Percentiles rank a stretch among this genome's conserved stretches.
Conservation (phyloP, 1,140 invertebrate genomes). For the Hylyphantes graminicola region DNA sequence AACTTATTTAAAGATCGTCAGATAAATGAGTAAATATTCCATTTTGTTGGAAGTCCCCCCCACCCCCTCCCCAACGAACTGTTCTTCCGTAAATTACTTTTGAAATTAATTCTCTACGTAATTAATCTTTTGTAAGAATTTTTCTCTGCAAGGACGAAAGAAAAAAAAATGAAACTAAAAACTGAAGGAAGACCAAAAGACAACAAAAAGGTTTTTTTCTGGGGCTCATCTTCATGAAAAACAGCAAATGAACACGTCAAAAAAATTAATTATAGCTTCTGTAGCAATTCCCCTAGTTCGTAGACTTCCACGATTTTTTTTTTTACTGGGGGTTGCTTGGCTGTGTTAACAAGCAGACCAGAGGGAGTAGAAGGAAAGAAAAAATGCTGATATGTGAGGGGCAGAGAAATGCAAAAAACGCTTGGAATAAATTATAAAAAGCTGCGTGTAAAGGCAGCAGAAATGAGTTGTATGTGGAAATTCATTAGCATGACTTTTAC, state of each 20-base stretch:
- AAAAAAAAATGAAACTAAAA: constrained; percentile 18
- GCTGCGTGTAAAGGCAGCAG: neutral
- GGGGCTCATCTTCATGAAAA: constrained; percentile 8
- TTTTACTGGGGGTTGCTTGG: neutral
- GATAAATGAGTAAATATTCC: constrained; percentile 44
- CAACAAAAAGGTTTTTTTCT: constrained; percentile 10
- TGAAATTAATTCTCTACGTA: constrained; percentile 58
- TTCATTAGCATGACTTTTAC: constrained; percentile 50
- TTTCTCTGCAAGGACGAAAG: constrained; percentile 11
- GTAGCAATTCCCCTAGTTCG: constrained; percentile 19
- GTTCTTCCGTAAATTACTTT: constrained; percentile 54
- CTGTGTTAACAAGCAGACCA: neutral
- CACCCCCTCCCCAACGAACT: neutral
- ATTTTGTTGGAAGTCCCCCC: constrained; percentile 6
- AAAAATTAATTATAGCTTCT: constrained; percentile 59
- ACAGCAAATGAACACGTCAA: constrained; percentile 57
- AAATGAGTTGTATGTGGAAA: constrained; percentile 48
- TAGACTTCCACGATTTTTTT: neutral
- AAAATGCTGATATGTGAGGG: constrained; percentile 9
- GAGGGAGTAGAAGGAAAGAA: neutral
- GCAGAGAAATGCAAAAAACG: constrained; percentile 1
- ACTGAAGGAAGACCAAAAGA: constrained; percentile 9
- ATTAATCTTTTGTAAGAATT: constrained; percentile 51
- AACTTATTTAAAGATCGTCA: too few species aligned
- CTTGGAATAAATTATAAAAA: constrained; percentile 50